Conservation (phyloP, 2,888 invertebrate genomes). For the Drosophila fungiperda region DNA sequence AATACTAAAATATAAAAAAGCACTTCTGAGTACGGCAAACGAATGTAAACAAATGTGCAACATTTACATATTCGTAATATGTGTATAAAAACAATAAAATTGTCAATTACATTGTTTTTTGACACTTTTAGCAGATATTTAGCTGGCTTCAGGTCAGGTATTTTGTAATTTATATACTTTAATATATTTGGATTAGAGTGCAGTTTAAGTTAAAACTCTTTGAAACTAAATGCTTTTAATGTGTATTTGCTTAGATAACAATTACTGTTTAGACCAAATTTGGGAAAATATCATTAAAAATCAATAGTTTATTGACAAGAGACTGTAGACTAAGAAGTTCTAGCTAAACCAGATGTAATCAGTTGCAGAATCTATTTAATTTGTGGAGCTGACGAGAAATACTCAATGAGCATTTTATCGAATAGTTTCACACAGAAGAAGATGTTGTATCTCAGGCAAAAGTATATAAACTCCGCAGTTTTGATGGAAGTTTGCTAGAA, state of each 20-base stretch:
- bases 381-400: not conserved
- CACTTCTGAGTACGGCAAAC: slow-evolving; percentile 2
- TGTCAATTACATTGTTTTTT: not conserved
- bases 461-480: not conserved
- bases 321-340: not conserved
- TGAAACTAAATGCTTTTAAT: not conserved
- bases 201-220: not conserved
- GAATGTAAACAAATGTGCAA: slow-evolving; percentile 9
- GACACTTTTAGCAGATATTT: not conserved
- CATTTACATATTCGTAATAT: slow-evolving; percentile 37
- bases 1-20: slow-evolving; percentile 24
- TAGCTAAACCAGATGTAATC: not conserved
- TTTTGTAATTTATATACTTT: not conserved
- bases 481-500: not conserved
- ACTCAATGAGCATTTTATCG: no score
- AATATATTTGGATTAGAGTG: not conserved
- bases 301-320: not conserved
- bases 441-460: not conserved
- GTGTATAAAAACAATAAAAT: no score
- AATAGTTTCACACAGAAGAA: not conserved
- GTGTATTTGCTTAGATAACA: not conserved
- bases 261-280: no score
- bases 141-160: not conserved
- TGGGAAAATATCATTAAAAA: not conserved
- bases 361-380: not conserved